These are phyloP conservation scores for Corynorhinus townsendii DNA, from an alignment of 2,113 vertebrate genomes.

Conservation along the genomic window DNA sequence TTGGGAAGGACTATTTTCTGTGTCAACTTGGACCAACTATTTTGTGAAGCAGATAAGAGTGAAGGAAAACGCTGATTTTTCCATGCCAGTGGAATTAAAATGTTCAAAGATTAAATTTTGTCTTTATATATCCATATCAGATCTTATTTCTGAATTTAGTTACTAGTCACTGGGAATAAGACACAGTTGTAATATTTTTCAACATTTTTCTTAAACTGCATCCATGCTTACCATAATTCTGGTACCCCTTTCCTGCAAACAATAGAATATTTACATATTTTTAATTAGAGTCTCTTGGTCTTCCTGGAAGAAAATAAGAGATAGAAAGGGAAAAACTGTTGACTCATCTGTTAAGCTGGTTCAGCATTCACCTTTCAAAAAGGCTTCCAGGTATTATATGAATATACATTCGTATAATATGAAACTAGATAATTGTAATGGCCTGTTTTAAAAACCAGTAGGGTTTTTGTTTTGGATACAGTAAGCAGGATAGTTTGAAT, in stretches of 20 bases:
- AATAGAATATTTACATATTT: not conserved
- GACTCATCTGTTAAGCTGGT: not conserved
- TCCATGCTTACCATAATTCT: not conserved
- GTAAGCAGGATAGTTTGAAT: not conserved
- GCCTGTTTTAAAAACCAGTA: not conserved
- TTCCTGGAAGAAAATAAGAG: not conserved
- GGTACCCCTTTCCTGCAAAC: not conserved
- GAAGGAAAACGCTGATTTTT: not conserved
- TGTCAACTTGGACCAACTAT: not conserved
- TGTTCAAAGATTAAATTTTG: not conserved
- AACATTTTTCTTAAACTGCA: not conserved
- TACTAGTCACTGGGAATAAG: not conserved
- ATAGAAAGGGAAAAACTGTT: not conserved
- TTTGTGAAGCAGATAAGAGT: not conserved
- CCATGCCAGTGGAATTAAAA: not conserved
- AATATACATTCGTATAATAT: not conserved
- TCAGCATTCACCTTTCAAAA: not conserved
- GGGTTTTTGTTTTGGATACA: not conserved
- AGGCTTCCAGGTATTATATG: constrained; percentile 9
- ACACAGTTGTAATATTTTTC: not conserved
- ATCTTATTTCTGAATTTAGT: constrained; percentile 26
- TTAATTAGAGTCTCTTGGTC: not conserved
- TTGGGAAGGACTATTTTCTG: not conserved
- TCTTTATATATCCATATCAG: not conserved
- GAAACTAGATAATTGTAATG: not conserved